These are phyloP conservation scores for Nasonia giraulti DNA, from an alignment of 1,140 invertebrate genomes.

Conservation along the genomic window DNA sequence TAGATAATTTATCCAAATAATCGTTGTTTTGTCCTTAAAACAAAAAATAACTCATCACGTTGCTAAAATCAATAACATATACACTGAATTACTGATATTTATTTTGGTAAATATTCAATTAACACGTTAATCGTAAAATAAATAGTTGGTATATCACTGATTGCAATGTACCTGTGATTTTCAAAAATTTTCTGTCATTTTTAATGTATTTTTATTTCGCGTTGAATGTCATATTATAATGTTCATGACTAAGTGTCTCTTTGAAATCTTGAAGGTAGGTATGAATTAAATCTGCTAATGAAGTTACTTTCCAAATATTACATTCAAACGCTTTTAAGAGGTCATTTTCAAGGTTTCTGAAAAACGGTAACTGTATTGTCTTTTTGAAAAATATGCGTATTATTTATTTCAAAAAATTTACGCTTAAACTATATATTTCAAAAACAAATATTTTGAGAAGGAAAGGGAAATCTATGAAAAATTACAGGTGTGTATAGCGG, in stretches of 20 bases:
- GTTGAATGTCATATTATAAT: not conserved
- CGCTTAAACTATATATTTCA: not conserved
- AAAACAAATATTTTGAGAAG: not conserved
- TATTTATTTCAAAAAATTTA: not conserved
- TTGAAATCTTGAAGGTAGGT: constrained; percentile 50
- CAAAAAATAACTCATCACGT: not conserved
- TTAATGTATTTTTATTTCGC: not conserved
- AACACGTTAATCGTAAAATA: not conserved
- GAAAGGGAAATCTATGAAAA: constrained; percentile 21
- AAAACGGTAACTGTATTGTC: not conserved
- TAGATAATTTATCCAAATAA: not conserved
- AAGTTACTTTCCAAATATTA: not conserved
- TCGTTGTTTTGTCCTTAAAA: not conserved
- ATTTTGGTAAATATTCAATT: not conserved
- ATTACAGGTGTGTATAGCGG: constrained; percentile 18
- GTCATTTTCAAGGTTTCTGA: constrained; percentile 29
- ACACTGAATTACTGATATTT: no score
- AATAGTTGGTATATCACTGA: not conserved
- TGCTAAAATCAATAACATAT: no score
- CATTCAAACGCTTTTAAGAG: not conserved
- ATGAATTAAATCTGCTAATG: constrained; percentile 6
- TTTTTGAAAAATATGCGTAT: not conserved
- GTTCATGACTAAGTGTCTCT: constrained; percentile 6
- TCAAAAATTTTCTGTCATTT: constrained; percentile 3
- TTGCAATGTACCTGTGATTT: constrained; percentile 1